Percentiles rank a stretch among this genome's conserved stretches.
Evolutionary conservation across 2,797 vertebrate genomes (phyloP).

Genomic region (Arctocebus calabarensis): DNA sequence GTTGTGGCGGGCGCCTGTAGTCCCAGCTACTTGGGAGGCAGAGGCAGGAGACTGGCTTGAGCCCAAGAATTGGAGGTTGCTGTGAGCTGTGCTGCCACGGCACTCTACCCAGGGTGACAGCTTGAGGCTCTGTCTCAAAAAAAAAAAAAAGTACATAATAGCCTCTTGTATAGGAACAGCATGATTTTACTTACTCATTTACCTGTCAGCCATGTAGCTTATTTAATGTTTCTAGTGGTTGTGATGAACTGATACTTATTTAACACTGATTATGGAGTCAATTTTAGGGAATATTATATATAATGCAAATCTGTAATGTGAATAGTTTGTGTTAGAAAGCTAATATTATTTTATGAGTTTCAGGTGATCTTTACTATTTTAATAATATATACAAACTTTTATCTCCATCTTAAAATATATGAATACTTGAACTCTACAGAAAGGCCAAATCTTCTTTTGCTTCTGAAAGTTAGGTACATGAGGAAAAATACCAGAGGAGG

Average conservation of each 20-base stretch:
- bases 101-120: no score
- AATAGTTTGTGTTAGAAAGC: background rate
- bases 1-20: no score
- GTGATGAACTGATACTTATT: background rate
- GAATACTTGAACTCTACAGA: background rate
- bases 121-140: no score
- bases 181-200: background rate
- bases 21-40: no score
- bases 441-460: background rate
- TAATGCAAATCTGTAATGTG: background rate
- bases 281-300: background rate
- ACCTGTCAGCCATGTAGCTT: background rate
- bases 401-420: constrained; percentile 28
- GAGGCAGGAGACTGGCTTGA: no score
- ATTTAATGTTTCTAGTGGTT: background rate
- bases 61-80: no score
- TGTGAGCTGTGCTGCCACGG: no score
- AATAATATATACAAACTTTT: background rate
- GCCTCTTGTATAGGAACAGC: background rate
- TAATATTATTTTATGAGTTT: background rate
- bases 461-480: background rate
- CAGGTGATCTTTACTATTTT: background rate
- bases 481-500: background rate
- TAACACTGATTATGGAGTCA: background rate
- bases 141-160: background rate